Base-by-base conservation (phyloP, 1,140 invertebrate species). In the Proales similis region DNA sequence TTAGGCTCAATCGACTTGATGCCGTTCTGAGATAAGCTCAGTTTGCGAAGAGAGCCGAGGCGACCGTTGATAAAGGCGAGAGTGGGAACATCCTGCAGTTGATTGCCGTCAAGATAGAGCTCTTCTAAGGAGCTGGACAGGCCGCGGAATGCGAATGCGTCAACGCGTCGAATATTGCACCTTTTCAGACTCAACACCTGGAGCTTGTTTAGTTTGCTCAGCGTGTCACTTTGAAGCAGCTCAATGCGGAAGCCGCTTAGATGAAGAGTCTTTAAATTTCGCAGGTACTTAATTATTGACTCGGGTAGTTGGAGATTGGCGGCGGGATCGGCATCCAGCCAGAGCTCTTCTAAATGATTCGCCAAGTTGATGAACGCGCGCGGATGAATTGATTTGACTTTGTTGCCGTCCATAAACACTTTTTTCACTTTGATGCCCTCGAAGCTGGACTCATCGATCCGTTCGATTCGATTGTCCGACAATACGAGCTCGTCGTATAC, bases 401-500 rank as follows among this genome's bases (percentile, higher is more conserved):
- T 30, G 22, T 63, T 63, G 12, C 46, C 46, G n/a, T 47, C 32
- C 30, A 63, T 11, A 46, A 39, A 48, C 0, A 63, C n/a, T 48
- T 47, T 47, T 48, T 48, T 63, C 4, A 63, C 61, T 48, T 47
- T 47, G 12, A 63, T 36, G 6, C 61, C 26, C 4, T 30, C 36
- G 32, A 63, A 63, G 7, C 32, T 43, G 27, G 48, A 48, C 30
- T 26, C 7, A 26, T 22, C 32, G 0, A 63, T 17, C n/a, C 20
- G 20, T 48, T 24, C 20, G 27, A 63, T 63, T 38, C 42, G 42
- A 36, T 63, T 63, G 32, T 63, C 61, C 20, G 39, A 45, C 12
- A 63, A 39, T 32, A 63, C 61, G n/a, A 63, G 24, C 49, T 63
- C 61, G 19, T 63, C 61, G 14, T 63, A 63, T 7, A 63, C 22